Evolutionary conservation across 2,888 invertebrate genomes (phyloP).

Genomic region (Enchytraeus crypticus): DNA sequence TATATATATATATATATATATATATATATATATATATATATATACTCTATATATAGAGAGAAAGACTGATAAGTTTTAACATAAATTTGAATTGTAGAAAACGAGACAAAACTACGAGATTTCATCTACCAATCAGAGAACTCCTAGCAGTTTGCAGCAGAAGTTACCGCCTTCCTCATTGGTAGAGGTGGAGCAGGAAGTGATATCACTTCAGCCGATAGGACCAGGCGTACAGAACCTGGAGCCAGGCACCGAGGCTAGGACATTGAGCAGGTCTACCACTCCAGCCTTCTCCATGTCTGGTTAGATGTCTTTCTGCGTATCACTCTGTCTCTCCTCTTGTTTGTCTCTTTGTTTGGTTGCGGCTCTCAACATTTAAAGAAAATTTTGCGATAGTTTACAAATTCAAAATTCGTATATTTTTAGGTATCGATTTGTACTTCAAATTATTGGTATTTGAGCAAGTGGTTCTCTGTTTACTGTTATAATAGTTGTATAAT

Average conservation of each 20-base stretch:
- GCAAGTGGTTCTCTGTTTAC: no score
- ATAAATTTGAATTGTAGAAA: background rate
- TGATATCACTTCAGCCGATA: constrained; percentile 45
- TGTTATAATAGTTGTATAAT: no score
- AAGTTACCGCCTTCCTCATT: background rate
- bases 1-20: no score
- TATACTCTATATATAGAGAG: no score
- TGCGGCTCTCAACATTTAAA: no score
- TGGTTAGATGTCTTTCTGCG: background rate
- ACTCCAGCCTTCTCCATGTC: constrained; percentile 19
- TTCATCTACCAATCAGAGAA: background rate
- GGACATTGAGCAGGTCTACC: constrained; percentile 10
- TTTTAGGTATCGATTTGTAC: no score
- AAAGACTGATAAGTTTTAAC: no score
- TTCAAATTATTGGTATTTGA: no score
- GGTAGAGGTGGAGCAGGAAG: constrained; percentile 39
- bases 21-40: no score
- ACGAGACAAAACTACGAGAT: background rate
- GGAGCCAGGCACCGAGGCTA: constrained; percentile 34
- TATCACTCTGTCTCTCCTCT: background rate
- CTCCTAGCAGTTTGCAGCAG: background rate
- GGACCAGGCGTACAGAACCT: constrained; percentile 45
- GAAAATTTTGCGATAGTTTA: no score
- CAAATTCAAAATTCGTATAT: no score
- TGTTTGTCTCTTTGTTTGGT: no score